phyloP scores from a whole-genome alignment of 2,888 invertebrate species.

The Tachina grossa region DNA sequence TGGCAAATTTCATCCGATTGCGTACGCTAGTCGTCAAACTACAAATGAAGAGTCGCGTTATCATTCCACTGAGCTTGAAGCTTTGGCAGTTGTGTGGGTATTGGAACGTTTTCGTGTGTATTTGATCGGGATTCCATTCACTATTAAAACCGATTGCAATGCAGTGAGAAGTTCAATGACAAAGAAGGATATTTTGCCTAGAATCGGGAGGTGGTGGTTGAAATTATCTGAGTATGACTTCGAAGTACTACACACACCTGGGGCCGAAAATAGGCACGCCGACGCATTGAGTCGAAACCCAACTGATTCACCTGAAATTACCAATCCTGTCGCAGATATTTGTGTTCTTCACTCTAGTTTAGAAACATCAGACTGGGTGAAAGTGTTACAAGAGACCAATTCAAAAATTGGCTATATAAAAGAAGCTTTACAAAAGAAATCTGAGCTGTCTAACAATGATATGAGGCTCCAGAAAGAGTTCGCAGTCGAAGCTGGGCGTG shows the following conservation, averaged over 20 bases:
- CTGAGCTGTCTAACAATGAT: too few relatives aligned
- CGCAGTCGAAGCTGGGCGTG: too few relatives aligned
- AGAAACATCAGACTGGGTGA: too few relatives aligned
- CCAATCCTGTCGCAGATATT: too few relatives aligned
- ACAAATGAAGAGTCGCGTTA: slow-evolving; percentile 53
- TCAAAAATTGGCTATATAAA: too few relatives aligned
- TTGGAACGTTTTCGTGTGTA: slow-evolving; percentile 47
- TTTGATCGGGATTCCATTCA: slow-evolving; percentile 49
- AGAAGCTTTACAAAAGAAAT: too few relatives aligned
- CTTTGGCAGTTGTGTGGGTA: slow-evolving; percentile 51
- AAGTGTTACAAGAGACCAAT: too few relatives aligned
- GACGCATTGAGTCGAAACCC: too few relatives aligned
- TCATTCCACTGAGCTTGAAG: slow-evolving; percentile 43
- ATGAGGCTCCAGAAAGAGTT: too few relatives aligned
- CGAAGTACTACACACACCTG: neutral
- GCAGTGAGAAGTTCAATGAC: slow-evolving; percentile 25
- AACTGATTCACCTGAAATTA: too few relatives aligned
- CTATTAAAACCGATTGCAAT: slow-evolving; percentile 47
- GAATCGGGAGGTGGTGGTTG: slow-evolving; percentile 8
- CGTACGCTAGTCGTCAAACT: slow-evolving; percentile 51
- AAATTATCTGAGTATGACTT: neutral
- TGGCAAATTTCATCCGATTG: slow-evolving; percentile 46
- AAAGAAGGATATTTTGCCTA: neutral
- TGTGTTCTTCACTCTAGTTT: too few relatives aligned
- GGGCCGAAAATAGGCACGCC: neutral